Conservation (phyloP, 2,888 invertebrate species). For the Spatulosminthurus flaviceps region DNA sequence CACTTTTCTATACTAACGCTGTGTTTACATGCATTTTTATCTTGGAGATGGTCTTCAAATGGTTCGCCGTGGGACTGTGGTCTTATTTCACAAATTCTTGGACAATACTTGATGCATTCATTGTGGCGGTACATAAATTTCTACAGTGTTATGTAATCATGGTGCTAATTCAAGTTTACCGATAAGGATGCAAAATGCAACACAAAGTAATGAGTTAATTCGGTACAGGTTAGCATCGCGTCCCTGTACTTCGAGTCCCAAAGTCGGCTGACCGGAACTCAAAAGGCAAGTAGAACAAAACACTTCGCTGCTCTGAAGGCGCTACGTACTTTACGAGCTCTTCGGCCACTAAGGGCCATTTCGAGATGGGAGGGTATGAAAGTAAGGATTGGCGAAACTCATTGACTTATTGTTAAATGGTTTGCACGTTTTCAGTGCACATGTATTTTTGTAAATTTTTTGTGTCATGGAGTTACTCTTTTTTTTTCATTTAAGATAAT, state of each 20-base stretch:
- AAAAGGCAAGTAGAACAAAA: too few species aligned
- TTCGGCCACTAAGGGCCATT: conserved; percentile 92
- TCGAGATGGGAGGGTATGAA: conserved; percentile 99
- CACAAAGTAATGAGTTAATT: background rate
- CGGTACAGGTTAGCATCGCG: background rate
- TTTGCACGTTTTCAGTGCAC: too few species aligned
- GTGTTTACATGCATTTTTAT: conserved; percentile 91
- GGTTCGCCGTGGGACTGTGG: conserved; percentile 93
- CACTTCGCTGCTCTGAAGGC: conserved; percentile 61
- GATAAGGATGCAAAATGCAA: too few species aligned
- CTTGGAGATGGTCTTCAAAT: conserved; percentile 94
- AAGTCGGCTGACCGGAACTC: background rate
- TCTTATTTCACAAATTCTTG: conserved; percentile 96
- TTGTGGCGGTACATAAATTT: conserved; percentile 84
- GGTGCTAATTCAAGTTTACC: too few species aligned
- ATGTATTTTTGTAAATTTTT: too few species aligned
- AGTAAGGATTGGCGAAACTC: conserved; percentile 68
- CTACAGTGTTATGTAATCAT: too few species aligned
- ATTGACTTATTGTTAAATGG: too few species aligned
- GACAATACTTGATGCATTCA: conserved; percentile 95
- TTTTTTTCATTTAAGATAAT: conserved; percentile 79
- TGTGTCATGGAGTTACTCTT: background rate
- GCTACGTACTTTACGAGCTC: conserved; percentile 80
- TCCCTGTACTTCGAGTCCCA: background rate
- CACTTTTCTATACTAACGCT: conserved; percentile 75